Percentiles rank a stretch among this genome's conserved stretches.
Evolutionary conservation across 2,113 vertebrate species (phyloP).

Genomic region (Grus americana): DNA sequence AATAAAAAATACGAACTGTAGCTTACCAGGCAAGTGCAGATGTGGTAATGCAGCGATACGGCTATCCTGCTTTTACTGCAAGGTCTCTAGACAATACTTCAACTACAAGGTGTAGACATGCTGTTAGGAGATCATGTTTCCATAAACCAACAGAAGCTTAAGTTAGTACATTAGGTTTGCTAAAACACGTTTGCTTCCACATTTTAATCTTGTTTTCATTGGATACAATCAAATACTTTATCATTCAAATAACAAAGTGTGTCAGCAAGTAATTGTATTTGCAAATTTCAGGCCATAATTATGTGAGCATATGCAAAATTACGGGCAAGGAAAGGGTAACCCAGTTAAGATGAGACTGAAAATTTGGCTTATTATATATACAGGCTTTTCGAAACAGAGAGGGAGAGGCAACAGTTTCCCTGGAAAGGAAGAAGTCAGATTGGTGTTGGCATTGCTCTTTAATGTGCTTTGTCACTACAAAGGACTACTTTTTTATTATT

Average conservation of each 20-base stretch:
- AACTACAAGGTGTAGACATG: conserved; percentile 19
- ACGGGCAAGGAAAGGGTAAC: conserved; percentile 26
- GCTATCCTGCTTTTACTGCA: conserved; percentile 11
- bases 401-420: not conserved
- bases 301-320: conserved; percentile 49
- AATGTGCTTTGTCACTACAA: not conserved
- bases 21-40: conserved; percentile 7
- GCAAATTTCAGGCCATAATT: conserved; percentile 57
- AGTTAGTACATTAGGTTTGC: conserved; percentile 23
- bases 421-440: not conserved
- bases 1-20: not conserved
- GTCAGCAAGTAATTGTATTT: conserved; percentile 62
- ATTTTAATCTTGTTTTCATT: conserved; percentile 60
- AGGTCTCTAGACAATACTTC: conserved; percentile 2
- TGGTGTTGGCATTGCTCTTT: not conserved
- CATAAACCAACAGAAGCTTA: conserved; percentile 39
- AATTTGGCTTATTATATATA: not conserved
- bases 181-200: conserved; percentile 45
- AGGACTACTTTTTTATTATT: not conserved
- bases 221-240: conserved; percentile 52
- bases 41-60: not conserved
- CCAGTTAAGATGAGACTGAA: conserved; percentile 13
- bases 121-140: conserved; percentile 39
- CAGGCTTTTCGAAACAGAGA: not conserved
- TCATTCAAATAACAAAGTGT: conserved; percentile 64